phyloP scores from a whole-genome alignment of 2,888 invertebrate genomes.

The Chironomus tentans region DNA sequence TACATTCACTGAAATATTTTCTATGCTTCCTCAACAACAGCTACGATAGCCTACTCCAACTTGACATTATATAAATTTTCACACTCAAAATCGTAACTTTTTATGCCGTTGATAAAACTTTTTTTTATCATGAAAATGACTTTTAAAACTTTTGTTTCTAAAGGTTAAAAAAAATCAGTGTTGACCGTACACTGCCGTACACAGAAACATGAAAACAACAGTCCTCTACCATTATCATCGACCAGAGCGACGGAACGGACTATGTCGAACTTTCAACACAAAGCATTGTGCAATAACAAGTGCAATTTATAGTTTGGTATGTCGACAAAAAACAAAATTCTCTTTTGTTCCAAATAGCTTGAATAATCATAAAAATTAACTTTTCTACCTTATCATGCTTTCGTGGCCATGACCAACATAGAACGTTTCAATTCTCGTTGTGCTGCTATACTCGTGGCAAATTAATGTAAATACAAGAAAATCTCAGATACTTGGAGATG shows the following conservation, averaged over 20 bases:
- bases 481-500: slow-evolving; percentile 60
- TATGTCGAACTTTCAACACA: slow-evolving; percentile 58
- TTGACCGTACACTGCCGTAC: background rate
- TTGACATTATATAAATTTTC: too few species aligned
- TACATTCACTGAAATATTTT: too few species aligned
- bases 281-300: slow-evolving; percentile 64
- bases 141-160: background rate
- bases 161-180: background rate
- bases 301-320: slow-evolving; percentile 64
- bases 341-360: slow-evolving; percentile 21
- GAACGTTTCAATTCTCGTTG: slow-evolving; percentile 68
- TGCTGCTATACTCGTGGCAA: slow-evolving; percentile 65
- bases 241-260: slow-evolving; percentile 43
- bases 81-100: too few species aligned
- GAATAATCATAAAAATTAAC: background rate
- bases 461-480: slow-evolving; percentile 63
- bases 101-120: background rate
- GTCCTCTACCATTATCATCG: slow-evolving; percentile 45
- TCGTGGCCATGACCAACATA: slow-evolving; percentile 41
- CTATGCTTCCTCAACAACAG: too few species aligned
- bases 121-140: background rate
- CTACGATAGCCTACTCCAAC: too few species aligned
- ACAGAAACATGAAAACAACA: slow-evolving; percentile 44
- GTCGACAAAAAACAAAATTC: slow-evolving; percentile 33
- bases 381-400: slow-evolving; percentile 33